Evolutionary conservation across 2,888 invertebrate genomes (phyloP).

Genomic region (Spodoptera littoralis): DNA sequence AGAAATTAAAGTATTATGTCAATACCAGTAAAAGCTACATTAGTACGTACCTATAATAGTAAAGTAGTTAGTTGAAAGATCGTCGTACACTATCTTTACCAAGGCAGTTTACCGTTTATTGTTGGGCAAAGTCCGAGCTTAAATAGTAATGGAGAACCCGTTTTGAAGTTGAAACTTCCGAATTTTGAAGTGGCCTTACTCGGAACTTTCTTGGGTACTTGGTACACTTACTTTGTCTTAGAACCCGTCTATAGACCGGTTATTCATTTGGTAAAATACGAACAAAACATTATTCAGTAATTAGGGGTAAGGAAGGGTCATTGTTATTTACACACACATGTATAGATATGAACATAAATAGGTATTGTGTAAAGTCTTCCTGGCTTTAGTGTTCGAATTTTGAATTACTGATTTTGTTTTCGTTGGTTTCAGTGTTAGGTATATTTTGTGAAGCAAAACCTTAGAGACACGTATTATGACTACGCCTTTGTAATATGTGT

Average conservation of each 20-base stretch:
- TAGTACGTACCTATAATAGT: slow-evolving; percentile 11
- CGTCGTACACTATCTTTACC: slow-evolving; percentile 32
- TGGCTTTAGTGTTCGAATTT: too few relatives aligned
- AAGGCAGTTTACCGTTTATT: slow-evolving; percentile 30
- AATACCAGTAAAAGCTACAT: too few relatives aligned
- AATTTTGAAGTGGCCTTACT: slow-evolving; percentile 61
- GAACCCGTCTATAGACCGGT: slow-evolving; percentile 4
- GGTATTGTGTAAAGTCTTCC: too few relatives aligned
- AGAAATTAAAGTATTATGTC: too few relatives aligned
- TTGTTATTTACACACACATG: too few relatives aligned
- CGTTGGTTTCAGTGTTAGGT: too few relatives aligned
- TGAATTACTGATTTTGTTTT: too few relatives aligned
- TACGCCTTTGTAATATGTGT: too few relatives aligned
- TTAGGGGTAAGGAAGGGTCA: not conserved
- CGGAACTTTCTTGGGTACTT: slow-evolving; percentile 51
- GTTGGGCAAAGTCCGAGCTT: slow-evolving; percentile 46
- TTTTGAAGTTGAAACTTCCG: slow-evolving; percentile 60
- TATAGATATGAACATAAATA: too few relatives aligned
- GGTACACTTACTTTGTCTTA: slow-evolving; percentile 28
- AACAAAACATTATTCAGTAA: slow-evolving; percentile 10
- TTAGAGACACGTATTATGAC: too few relatives aligned
- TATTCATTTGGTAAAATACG: slow-evolving; percentile 8
- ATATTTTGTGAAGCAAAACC: too few relatives aligned
- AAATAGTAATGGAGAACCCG: slow-evolving; percentile 60
- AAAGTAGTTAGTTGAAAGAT: slow-evolving; percentile 34